These are phyloP conservation scores for Lepidotrigona ventralis DNA, from an alignment of 1,140 invertebrate species.

Conservation along the genomic window DNA sequence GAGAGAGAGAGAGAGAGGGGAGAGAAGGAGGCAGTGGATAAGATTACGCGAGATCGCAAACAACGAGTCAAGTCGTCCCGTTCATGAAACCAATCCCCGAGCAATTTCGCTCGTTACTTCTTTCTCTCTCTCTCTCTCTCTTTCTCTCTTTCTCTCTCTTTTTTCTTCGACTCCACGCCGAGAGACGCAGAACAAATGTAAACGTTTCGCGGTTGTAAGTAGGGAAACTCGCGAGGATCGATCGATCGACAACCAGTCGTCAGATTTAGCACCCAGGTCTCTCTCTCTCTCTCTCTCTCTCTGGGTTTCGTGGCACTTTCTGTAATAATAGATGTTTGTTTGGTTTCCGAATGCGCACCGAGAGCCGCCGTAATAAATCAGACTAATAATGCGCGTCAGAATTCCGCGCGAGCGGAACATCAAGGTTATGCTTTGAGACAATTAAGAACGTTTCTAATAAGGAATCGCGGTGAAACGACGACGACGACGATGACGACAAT, in stretches of 20 bases:
- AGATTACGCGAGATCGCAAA: slow-evolving; percentile 44
- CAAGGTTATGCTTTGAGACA: slow-evolving; percentile 29
- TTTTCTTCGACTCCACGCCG: background rate
- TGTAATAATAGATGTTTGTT: background rate
- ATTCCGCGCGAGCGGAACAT: background rate
- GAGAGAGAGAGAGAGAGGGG: too few species aligned
- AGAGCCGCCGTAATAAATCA: background rate
- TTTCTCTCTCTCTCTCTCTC: too few species aligned
- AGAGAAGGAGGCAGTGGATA: slow-evolving; percentile 11
- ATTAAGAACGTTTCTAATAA: background rate
- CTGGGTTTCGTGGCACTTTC: background rate
- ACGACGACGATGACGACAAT: background rate
- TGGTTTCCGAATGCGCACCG: background rate
- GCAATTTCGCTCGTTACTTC: background rate
- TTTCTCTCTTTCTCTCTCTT: background rate
- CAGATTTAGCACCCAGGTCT: background rate
- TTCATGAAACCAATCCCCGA: slow-evolving; percentile 7
- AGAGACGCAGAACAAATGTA: background rate
- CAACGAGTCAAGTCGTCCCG: slow-evolving; percentile 26
- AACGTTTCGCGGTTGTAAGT: background rate
- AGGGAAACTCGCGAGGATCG: background rate
- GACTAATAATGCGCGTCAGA: background rate
- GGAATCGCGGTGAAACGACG: background rate
- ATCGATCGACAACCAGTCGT: background rate
- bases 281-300: background rate